Base-by-base conservation (phyloP, 2,113 vertebrate genomes). In the Leucoraja erinaceus region DNA sequence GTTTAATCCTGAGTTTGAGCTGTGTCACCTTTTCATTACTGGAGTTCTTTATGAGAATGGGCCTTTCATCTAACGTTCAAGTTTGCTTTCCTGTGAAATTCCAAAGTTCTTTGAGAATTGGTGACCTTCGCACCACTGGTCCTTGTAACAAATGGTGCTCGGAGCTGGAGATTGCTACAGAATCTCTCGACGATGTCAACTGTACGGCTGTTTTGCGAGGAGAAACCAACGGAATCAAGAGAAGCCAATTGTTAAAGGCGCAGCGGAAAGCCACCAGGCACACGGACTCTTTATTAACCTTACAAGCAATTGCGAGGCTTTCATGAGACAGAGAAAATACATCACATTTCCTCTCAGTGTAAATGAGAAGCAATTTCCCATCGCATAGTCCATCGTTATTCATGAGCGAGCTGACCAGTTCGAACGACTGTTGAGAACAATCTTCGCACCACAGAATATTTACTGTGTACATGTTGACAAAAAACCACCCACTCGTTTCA, bases 321-420 rank as follows among this genome's bases (percentile, higher is more conserved):
- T 98, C 94, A 95, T 95, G 86, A 95, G 93, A 93, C 95, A 22
- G 0, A 97, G 97, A 88, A 98, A 97, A 38, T 99, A 98, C 77
- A 93, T 98, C 68, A 93, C 94, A 3, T 95, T 97, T 63, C 95
- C 98, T 0, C 95, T 98, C 18, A 99, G 97, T 93, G 94, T 93
- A 4, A 97, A 98, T 94, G 98, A 99, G 94, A 95, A 95, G 3
- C 95, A 95, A 72, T 98, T 98, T 94, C 98, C 98, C 1, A 95
- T 99, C 78, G 98, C 98, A 9, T 99, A 98, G 93, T 98, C 98
- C 0, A 95, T 99, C 54, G 97, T 99, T 59, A 96, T 97, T 93
- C 97, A 99, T 94, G 97, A 98, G 93, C 98, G 97, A 96, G 93
- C 95, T 10, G 97, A 95, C 95, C 98, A 96, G 98, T 95, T 99